These are phyloP conservation scores for Danionella dracula DNA, from an alignment of 2,797 vertebrate genomes.

Conservation along the genomic window DNA sequence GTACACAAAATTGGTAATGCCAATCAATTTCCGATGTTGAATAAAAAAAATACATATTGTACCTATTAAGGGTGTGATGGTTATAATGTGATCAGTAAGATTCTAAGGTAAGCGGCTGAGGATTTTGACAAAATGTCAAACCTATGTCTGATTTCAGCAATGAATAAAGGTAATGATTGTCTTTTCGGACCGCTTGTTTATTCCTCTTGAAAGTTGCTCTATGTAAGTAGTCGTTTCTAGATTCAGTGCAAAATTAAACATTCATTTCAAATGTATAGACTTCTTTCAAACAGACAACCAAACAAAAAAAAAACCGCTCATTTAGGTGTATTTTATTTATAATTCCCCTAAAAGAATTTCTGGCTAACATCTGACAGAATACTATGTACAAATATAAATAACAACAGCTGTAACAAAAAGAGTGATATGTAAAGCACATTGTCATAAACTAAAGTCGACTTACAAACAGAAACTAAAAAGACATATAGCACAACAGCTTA, in stretches of 20 bases:
- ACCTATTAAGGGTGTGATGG: not conserved
- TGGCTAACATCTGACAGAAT: conserved; percentile 55
- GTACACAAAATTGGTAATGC: too few species aligned
- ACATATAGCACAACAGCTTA: conserved; percentile 2
- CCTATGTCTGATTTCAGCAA: not conserved
- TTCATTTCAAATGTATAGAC: not conserved
- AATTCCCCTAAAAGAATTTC: conserved; percentile 60
- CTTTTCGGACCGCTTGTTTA: too few species aligned
- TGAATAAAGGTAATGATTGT: conserved; percentile 2
- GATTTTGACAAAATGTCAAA: not conserved
- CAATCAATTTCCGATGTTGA: too few species aligned
- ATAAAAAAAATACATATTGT: too few species aligned
- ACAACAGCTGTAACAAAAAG: conserved; percentile 59
- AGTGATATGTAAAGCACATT: conserved; percentile 49
- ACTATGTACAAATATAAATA: conserved; percentile 69
- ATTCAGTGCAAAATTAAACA: conserved; percentile 8
- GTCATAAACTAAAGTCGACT: conserved; percentile 20
- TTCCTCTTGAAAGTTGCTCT: conserved; percentile 2
- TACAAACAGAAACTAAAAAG: not conserved
- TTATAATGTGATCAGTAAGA: conserved; percentile 6
- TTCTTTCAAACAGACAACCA: not conserved
- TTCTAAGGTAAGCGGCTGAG: not conserved
- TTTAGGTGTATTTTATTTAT: conserved; percentile 65
- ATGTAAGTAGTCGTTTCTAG: too few species aligned
- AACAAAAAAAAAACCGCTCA: conserved; percentile 37